phyloP scores from a whole-genome alignment of 2,888 invertebrate species.

The Oegoconia quadripuncta region DNA sequence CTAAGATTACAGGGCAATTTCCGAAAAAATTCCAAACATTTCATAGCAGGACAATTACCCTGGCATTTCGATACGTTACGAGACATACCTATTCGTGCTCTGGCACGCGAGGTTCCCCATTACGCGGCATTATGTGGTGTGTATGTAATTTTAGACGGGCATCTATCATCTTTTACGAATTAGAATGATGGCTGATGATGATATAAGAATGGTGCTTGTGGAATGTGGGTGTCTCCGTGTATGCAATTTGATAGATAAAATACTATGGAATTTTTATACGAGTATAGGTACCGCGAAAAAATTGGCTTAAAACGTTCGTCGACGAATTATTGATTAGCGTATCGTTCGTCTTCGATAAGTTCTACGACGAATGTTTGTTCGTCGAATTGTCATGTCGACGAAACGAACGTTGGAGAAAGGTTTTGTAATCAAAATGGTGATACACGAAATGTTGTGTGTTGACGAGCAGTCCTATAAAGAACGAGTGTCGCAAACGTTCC shows the following conservation, averaged over 20 bases:
- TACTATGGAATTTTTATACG: no score
- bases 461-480: no score
- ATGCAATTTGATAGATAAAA: background rate
- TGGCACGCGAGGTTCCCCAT: slow-evolving; percentile 2
- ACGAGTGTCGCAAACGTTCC: no score
- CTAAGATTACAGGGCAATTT: slow-evolving; percentile 38
- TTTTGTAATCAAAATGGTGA: no score
- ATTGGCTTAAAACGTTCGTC: no score
- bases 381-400: no score
- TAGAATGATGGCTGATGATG: slow-evolving; percentile 18
- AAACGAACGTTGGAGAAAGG: no score
- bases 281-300: no score
- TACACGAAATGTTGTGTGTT: no score
- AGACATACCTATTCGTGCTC: background rate
- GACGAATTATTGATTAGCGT: no score
- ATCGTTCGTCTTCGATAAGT: no score
- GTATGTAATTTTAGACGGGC: slow-evolving; percentile 19
- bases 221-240: slow-evolving; percentile 5
- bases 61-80: slow-evolving; percentile 32
- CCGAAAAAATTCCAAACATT: slow-evolving; percentile 43
- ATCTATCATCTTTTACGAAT: slow-evolving; percentile 26
- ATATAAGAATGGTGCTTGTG: slow-evolving; percentile 12
- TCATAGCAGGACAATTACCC: slow-evolving; percentile 40
- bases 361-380: no score
- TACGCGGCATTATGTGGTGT: slow-evolving; percentile 8